phyloP scores from a whole-genome alignment of 2,797 vertebrate species.

The Mallotus villosus region DNA sequence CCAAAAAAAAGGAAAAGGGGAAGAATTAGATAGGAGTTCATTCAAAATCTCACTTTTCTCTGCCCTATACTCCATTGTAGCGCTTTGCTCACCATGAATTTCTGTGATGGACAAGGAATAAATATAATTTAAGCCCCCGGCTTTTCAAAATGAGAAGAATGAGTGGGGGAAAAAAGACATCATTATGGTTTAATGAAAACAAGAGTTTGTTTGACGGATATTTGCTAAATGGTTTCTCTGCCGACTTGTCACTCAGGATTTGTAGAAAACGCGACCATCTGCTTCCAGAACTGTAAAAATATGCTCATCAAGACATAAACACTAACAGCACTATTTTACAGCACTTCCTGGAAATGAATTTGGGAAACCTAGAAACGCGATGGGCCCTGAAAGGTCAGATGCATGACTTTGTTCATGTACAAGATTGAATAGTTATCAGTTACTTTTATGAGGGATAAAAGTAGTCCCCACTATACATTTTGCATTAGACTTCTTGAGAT shows the following conservation, averaged over 20 bases:
- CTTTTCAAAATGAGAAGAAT: constrained; percentile 61
- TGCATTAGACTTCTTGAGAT: not conserved
- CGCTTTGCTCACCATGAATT: constrained; percentile 43
- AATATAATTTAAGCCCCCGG: constrained; percentile 72
- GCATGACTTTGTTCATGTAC: not conserved
- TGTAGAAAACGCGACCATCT: constrained; percentile 54
- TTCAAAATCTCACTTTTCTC: constrained; percentile 51
- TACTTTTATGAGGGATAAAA: not conserved
- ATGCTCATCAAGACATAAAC: constrained; percentile 48
- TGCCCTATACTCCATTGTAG: constrained; percentile 31
- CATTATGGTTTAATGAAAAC: constrained; percentile 65
- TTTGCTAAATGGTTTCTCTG: constrained; percentile 67
- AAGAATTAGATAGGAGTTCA: constrained; percentile 61
- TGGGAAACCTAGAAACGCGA: not conserved
- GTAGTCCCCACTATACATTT: not conserved
- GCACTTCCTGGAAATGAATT: not conserved
- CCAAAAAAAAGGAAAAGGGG: constrained; percentile 40
- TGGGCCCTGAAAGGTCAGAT: not conserved
- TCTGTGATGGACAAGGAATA: constrained; percentile 72
- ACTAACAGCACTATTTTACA: constrained; percentile 20
- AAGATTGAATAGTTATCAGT: constrained; percentile 1
- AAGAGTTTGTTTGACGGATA: constrained; percentile 60
- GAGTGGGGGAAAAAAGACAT: constrained; percentile 43
- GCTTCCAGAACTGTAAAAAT: constrained; percentile 48
- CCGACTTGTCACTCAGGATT: constrained; percentile 74